Conservation (phyloP, 2,797 vertebrate genomes). For the Lateolabrax maculatus region DNA sequence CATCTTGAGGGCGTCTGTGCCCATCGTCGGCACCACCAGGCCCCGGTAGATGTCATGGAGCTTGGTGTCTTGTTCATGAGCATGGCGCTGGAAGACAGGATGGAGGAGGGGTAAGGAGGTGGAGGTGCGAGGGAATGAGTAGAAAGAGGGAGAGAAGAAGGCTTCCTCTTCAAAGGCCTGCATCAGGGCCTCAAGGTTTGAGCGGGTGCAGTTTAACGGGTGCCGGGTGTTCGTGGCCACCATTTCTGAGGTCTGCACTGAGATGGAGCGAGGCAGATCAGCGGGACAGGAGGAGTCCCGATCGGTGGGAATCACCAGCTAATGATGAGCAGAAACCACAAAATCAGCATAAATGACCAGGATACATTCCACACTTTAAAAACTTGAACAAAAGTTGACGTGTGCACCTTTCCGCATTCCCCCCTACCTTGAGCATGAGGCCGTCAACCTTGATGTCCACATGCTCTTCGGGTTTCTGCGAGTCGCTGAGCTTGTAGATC, state of each 20-base stretch:
- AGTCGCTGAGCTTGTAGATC: slow-evolving; percentile 96
- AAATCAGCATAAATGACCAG: neutral
- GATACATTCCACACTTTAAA: neutral
- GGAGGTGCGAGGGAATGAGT: slow-evolving; percentile 85
- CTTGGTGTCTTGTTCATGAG: slow-evolving; percentile 95
- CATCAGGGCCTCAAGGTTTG: slow-evolving; percentile 93
- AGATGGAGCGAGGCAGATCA: slow-evolving; percentile 93
- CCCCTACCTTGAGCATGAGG: slow-evolving; percentile 95
- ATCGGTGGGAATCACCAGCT: slow-evolving; percentile 95
- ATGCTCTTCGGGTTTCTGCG: slow-evolving; percentile 96
- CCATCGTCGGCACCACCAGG: slow-evolving; percentile 87
- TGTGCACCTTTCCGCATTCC: neutral
- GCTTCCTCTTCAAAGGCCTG: slow-evolving; percentile 93
- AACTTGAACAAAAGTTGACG: neutral
- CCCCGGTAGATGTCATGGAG: slow-evolving; percentile 95
- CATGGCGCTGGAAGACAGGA: slow-evolving; percentile 93
- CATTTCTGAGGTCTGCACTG: slow-evolving; percentile 98
- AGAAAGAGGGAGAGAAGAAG: slow-evolving; percentile 91
- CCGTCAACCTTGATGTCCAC: slow-evolving; percentile 96
- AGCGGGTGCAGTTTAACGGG: slow-evolving; percentile 91
- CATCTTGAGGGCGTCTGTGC: slow-evolving; percentile 89
- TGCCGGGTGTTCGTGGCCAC: slow-evolving; percentile 96
- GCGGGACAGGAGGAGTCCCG: slow-evolving; percentile 88
- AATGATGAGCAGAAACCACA: neutral
- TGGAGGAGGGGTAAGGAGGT: slow-evolving; percentile 83